A percentile compares a stretch with the other conserved stretches of the same genome.
Evolutionary conservation across 2,888 invertebrate species (phyloP).

Genomic region (Elaeidobius kamerunicus): DNA sequence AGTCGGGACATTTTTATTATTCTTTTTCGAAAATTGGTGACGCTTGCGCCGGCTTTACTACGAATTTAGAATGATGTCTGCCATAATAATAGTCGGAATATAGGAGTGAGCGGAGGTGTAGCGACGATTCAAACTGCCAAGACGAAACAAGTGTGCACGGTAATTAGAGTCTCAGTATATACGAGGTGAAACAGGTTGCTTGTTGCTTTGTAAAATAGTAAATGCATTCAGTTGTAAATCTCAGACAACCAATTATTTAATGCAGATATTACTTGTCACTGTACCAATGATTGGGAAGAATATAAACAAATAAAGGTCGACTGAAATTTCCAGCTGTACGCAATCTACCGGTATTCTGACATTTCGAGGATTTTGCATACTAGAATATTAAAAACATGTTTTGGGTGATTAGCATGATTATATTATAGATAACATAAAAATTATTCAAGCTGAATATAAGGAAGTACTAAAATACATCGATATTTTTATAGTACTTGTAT

Average conservation of each 20-base stretch:
- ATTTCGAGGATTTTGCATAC: no score
- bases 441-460: no score
- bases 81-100: slow-evolving; percentile 36
- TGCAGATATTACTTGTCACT: no score
- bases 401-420: no score
- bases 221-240: not conserved
- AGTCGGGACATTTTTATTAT: slow-evolving; percentile 40
- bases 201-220: not conserved
- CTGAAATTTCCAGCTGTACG: no score
- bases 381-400: no score
- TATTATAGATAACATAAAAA: no score
- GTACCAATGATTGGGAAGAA: no score
- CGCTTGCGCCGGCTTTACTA: slow-evolving; percentile 40
- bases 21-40: slow-evolving; percentile 34
- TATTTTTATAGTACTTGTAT: no score
- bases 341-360: no score
- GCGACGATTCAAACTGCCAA: slow-evolving; percentile 29
- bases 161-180: slow-evolving; percentile 25
- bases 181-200: slow-evolving; percentile 13
- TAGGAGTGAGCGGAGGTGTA: slow-evolving; percentile 24
- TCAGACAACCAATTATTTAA: not conserved
- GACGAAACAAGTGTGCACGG: slow-evolving; percentile 24
- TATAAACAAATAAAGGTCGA: no score
- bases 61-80: slow-evolving; percentile 42
- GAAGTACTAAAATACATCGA: no score